Evolutionary conservation across 2,888 invertebrate genomes (phyloP), one percentile per base, ranked within the genome.

Genomic region (Dolichopus griseipennis): DNA sequence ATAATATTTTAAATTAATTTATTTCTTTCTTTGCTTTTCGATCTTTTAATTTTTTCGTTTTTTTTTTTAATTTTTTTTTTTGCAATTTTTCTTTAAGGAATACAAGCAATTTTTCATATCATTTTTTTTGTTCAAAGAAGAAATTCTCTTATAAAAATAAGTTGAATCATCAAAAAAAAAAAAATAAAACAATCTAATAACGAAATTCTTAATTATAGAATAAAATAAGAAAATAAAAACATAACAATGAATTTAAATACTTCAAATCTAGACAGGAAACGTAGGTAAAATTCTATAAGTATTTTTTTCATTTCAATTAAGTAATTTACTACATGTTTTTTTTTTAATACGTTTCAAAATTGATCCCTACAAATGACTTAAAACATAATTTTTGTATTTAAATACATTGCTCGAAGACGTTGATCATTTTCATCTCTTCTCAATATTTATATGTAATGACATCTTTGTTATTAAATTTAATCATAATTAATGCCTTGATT

Each of bases 361-460:
- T 37, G 37, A 37, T 12, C 4, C 10, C 37, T 37, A 37, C 8
- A 10, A 5, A 37, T 10, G 37, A 10, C 37, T 37, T 37, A 37
- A 37, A 37, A 37, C 37, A 37, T 37, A 37, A 37, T 7, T 5
- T 37, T 37, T 37, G 37, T 37, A 37, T 37, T 10, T 37, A 37
- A 37, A 37, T 37, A 37, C 27, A 27, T 27, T 52, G 52, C 15
- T 52, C 18, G 15, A 18, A 15, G 15, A 18, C 52, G 52, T 18
- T 52, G 52, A n/a, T 52, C n/a, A 52, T 52, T 52, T 52, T 52
- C 52, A 52, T 18, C 52, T 52, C 52, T 52, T 52, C 18, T 52
- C 52, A 18, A 37, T 37, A 37, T 12, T 37, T 37, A 37, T 37
- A 37, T 7, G 5, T 34, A 34, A 37, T 12, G 37, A 8, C 37